Evolutionary conservation across 2,888 invertebrate species (phyloP).

Genomic region (Cephus pulcher): DNA sequence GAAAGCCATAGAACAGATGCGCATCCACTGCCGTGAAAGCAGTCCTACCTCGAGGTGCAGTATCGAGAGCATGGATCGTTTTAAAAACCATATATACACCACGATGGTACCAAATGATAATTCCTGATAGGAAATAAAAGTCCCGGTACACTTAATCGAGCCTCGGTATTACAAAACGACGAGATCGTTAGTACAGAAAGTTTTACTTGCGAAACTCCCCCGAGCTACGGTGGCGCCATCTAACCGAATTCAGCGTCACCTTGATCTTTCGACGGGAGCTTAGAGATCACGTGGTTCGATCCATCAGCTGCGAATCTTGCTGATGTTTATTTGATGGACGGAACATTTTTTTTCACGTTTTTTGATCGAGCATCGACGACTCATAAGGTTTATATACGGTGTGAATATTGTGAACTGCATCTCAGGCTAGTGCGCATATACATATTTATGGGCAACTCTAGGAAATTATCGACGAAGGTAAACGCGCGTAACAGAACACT

Average conservation of each 20-base stretch:
- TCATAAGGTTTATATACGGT: no score
- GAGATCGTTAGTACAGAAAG: not conserved
- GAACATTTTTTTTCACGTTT: not conserved
- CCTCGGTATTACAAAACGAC: not conserved
- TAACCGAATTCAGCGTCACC: not conserved
- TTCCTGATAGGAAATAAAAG: not conserved
- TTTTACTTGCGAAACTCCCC: not conserved
- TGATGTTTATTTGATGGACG: not conserved
- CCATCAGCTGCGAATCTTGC: not conserved
- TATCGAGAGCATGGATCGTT: not conserved
- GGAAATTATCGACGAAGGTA: not conserved
- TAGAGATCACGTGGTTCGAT: not conserved
- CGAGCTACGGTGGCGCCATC: not conserved
- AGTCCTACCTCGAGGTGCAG: not conserved
- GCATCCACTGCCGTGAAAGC: not conserved
- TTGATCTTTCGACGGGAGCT: not conserved
- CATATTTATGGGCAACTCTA: not conserved
- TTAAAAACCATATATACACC: not conserved
- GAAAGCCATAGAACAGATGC: not conserved
- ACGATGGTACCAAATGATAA: not conserved
- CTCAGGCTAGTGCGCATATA: not conserved
- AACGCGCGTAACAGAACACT: not conserved
- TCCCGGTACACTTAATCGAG: not conserved
- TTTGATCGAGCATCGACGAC: not conserved
- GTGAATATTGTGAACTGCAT: not conserved